A percentile compares a stretch with the other conserved stretches of the same genome.
These are phyloP conservation scores for Seriola dumerili DNA, from an alignment of 2,113 vertebrate genomes.

Conservation along the genomic window DNA sequence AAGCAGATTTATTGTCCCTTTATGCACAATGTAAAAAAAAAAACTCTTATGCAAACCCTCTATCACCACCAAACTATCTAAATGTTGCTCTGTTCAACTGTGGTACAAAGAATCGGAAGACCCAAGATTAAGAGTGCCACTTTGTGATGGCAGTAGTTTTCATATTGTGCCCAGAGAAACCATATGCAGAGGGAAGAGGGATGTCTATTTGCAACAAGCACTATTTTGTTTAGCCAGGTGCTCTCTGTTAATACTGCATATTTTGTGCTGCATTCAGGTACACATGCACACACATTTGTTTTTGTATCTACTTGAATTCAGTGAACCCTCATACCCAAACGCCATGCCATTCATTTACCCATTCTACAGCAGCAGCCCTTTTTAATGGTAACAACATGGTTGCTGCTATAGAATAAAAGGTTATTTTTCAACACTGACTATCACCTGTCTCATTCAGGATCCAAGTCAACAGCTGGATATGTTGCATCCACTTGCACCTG, in stretches of 20 bases:
- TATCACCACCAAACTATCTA: constrained; percentile 21
- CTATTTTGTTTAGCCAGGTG: background rate
- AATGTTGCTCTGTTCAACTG: constrained; percentile 17
- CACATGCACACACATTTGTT: background rate
- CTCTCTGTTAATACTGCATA: background rate
- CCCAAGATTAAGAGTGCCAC: constrained; percentile 2
- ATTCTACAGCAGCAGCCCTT: background rate
- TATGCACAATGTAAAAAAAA: constrained; percentile 15
- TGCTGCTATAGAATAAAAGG: background rate
- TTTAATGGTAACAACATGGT: constrained; percentile 1
- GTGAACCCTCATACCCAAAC: background rate
- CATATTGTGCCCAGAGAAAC: background rate
- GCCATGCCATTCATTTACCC: too few relatives aligned
- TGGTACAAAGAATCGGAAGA: background rate
- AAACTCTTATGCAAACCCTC: constrained; percentile 1
- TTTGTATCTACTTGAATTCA: background rate
- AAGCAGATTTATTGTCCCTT: constrained; percentile 44
- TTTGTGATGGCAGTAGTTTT: background rate
- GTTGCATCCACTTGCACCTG: constrained; percentile 26
- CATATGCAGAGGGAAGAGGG: background rate
- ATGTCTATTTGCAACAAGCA: background rate
- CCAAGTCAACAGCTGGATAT: constrained; percentile 13
- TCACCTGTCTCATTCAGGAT: background rate
- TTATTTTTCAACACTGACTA: constrained; percentile 2
- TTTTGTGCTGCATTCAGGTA: background rate